These are phyloP conservation scores for Clarias pachynema DNA, from an alignment of 2,797 vertebrate species.

Conservation along the genomic window DNA sequence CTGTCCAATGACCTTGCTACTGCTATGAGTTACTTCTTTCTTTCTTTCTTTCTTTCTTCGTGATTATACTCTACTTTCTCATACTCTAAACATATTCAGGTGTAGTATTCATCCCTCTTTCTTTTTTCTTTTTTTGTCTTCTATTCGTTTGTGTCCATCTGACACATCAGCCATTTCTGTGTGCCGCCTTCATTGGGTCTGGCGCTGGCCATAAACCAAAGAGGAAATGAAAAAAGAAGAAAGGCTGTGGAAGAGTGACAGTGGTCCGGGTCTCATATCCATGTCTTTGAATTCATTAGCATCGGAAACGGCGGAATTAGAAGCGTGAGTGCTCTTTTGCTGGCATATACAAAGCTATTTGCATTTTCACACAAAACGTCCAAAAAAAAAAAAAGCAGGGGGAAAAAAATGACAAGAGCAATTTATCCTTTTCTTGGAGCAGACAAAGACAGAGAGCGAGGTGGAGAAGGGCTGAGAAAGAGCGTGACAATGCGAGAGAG, in stretches of 20 bases:
- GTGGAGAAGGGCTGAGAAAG: conserved; percentile 40
- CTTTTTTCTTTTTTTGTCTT: conserved; percentile 1
- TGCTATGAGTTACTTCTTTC: background rate
- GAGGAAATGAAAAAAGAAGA: conserved; percentile 29
- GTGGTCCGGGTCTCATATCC: conserved; percentile 33
- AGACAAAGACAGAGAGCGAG: conserved; percentile 36
- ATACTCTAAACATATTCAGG: background rate
- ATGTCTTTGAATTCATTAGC: conserved; percentile 43
- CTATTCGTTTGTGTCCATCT: background rate
- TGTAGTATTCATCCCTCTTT: background rate
- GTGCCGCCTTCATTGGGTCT: background rate
- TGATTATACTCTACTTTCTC: background rate
- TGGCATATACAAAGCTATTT: conserved; percentile 44
- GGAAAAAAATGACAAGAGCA: conserved; percentile 47
- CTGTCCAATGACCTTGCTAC: conserved; percentile 36
- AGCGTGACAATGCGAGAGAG: conserved; percentile 28
- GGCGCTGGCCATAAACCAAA: conserved; percentile 1
- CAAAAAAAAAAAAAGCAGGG: conserved; percentile 22
- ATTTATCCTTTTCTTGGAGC: conserved; percentile 47
- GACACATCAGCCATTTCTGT: background rate
- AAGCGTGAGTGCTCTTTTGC: conserved; percentile 36
- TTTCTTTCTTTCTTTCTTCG: background rate
- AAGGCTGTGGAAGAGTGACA: conserved; percentile 25
- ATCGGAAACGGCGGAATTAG: conserved; percentile 35
- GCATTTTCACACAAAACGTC: conserved; percentile 42